These are phyloP conservation scores for Falco berigora DNA, from an alignment of 2,797 vertebrate species.

Conservation along the genomic window DNA sequence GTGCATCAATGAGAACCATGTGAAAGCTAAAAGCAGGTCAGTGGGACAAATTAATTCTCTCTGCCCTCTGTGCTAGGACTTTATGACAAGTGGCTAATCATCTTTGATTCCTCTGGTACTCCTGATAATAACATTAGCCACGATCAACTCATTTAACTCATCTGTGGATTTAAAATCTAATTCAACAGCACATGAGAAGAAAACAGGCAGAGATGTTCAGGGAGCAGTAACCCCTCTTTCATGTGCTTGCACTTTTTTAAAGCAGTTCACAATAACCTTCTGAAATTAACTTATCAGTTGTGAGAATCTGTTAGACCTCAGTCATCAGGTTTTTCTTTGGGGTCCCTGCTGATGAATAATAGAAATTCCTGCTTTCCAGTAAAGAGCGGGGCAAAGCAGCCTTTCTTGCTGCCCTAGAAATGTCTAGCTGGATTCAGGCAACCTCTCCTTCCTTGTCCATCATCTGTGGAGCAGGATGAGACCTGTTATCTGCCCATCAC, in stretches of 20 bases:
- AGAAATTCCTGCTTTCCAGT: not conserved
- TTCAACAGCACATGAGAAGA: not conserved
- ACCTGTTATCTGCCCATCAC: not conserved
- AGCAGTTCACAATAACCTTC: not conserved
- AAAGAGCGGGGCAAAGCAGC: not conserved
- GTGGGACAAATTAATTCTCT: conserved; percentile 21
- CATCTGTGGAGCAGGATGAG: not conserved
- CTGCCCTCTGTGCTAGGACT: not conserved
- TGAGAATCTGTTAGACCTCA: not conserved
- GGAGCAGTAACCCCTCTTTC: not conserved
- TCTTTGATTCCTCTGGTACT: conserved; percentile 28
- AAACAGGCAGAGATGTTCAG: not conserved
- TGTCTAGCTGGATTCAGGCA: not conserved
- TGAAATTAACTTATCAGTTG: not conserved
- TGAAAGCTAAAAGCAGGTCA: conserved; percentile 4
- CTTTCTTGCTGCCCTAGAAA: not conserved
- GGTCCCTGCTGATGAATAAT: not conserved
- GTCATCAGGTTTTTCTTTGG: not conserved
- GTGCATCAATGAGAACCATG: fast-evolving
- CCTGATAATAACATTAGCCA: conserved; percentile 1
- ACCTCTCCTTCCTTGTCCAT: not conserved
- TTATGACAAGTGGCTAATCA: conserved; percentile 42
- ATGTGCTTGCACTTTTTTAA: not conserved
- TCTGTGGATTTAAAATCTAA: conserved; percentile 2
- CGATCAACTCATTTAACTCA: conserved; percentile 26